Evolutionary conservation across 2,797 vertebrate species (phyloP), one percentile per base, ranked within the genome.

Genomic region (Paramormyrops hopkinsi): DNA sequence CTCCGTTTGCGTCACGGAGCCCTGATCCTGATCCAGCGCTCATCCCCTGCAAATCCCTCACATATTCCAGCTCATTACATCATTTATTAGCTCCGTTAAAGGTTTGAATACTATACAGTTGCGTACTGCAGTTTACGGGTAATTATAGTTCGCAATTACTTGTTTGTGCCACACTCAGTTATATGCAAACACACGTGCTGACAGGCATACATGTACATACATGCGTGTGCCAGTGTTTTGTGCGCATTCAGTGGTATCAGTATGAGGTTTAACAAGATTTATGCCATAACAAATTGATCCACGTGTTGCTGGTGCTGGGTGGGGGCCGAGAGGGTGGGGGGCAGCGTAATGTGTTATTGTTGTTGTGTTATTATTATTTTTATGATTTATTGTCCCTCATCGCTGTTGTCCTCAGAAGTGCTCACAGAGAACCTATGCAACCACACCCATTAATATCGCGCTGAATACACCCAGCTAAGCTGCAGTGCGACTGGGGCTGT

Each of bases 241-340:
- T 85, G 46, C 11, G 0, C 22, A 29, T 85, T 85, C 48, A 22
- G 48, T 17, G n/a, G 44, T 29, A 51, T 25, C 46, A 29, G 46
- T 84, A 50, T 84, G 82, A 44, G 37, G 37, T n/a, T 46, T 51
- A 85, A 50, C n/a, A 25, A 85, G 82, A 85, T 85, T 85, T 51
- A 85, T 85, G 82, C n/a, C 82, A n/a, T 46, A 46, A 82, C 76
- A 85, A 85, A 85, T 85, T 25, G 82, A 85, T 85, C 22, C 82
- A 48, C n/a, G 79, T 83, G 79, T 83, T 83, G 37, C 44, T 22
- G 14, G n/a, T 48, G n/a, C 44, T 85, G 46, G 82, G 44, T 50
- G 82, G 37, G 37, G 37, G 19, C 2, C 19, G 12, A 79, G 33
- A 17, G 33, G 37, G 73, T 59, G 6, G 14, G 37, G 73, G 73